A percentile compares a stretch with the other conserved stretches of the same genome.
phyloP scores from a whole-genome alignment of 2,113 vertebrate genomes.

The Lathamus discolor region DNA sequence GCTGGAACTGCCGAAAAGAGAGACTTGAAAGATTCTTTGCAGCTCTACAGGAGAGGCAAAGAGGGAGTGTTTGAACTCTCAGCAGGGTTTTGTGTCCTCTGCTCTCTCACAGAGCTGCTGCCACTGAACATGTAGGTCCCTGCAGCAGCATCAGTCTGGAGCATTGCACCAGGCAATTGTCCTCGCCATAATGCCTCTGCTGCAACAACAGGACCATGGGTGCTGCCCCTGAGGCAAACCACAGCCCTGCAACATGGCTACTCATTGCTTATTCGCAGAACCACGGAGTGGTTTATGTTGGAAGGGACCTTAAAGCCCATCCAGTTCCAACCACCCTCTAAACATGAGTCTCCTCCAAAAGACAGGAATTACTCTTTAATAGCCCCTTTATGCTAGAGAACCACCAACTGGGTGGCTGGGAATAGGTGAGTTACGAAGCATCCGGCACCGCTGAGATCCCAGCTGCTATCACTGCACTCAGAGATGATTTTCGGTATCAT shows the following conservation, averaged over 20 bases:
- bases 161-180: not conserved
- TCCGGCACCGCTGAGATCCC: not conserved
- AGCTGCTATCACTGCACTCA: not conserved
- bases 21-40: not conserved
- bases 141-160: not conserved
- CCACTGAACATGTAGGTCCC: not conserved
- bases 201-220: not conserved
- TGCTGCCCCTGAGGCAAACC: not conserved
- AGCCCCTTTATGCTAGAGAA: not conserved
- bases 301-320: not conserved
- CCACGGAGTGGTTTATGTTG: not conserved
- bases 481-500: not conserved
- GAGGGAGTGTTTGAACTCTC: not conserved
- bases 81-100: rapidly evolving
- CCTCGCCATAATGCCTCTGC: not conserved
- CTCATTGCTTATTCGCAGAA: not conserved
- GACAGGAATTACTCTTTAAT: not conserved
- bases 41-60: not conserved
- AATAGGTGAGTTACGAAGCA: not conserved
- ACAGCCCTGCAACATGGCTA: not conserved
- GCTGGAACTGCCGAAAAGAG: not conserved
- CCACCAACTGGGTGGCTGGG: not conserved
- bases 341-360: not conserved
- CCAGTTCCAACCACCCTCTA: not conserved
- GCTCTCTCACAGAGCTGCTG: not conserved